Evolutionary conservation across 2,888 invertebrate genomes (phyloP), one percentile per base, ranked within the genome.

Genomic region (Amblyteles armatorius): DNA sequence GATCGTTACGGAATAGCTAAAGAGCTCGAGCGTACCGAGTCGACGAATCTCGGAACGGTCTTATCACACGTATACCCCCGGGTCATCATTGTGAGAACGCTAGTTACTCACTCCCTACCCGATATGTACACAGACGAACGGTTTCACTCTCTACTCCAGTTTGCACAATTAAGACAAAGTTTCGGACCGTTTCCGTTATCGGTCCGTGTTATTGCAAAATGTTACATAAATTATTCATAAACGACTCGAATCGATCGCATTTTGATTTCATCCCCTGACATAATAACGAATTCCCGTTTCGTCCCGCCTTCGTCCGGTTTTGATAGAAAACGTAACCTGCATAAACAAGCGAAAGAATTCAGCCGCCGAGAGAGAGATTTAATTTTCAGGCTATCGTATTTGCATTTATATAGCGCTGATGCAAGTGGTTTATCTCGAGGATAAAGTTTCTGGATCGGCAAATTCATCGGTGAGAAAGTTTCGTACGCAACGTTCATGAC

Each of bases 1-100:
- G 60, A 60, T 60, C 60, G 60, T 60, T 60, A 60, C 60, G 60
- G 60, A 60, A 60, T 60, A 60, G 60, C 60, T 60, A 60, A 60
- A 60, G 60, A 60, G 60, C 60, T 13, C 60, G n/a, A 13, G 60
- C 60, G 60, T 16, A 26, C 60, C 60, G 16, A 4, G 29, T 29
- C 60, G 60, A 60, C 29, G 60, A 60, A 60, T 60, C 29, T 60
- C 60, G 60, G 33, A 33, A 60, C 60, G 29, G 29, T 60, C 60
- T 60, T 60, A 60, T 60, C 60, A 33, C 26, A 60, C 60, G 60
- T 60, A 60, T 60, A 60, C 11, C 60, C 60, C 29, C 60, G 60
- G 60, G 60, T 60, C 60, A 60, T 60, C 60, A 60, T 16, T 60
- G 60, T 29, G 29, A 29, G 26, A 29, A 33, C 16, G 60, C 60